Conservation (phyloP, 1,140 invertebrate species). For the Drosophila persimilis region DNA sequence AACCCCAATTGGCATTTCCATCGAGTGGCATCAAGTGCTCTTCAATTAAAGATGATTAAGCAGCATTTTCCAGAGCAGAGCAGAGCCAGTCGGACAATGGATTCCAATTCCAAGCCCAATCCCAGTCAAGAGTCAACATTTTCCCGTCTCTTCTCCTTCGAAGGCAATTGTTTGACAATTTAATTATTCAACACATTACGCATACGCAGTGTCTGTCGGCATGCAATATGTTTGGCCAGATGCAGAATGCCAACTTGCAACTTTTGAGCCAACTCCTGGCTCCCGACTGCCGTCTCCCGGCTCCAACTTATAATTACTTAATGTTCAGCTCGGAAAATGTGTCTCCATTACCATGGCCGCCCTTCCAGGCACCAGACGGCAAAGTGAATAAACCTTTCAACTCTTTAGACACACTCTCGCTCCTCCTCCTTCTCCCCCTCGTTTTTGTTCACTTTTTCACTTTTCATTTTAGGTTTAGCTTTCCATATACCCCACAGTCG, state of each 20-base stretch:
- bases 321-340: conserved; percentile 53
- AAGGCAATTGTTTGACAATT: conserved; percentile 75
- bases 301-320: conserved; percentile 77
- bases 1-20: conserved; percentile 22
- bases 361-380: conserved; percentile 16
- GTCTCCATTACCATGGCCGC: conserved; percentile 6
- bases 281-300: not conserved
- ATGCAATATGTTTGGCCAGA: conserved; percentile 45
- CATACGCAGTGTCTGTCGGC: conserved; percentile 52
- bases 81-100: conserved; percentile 38
- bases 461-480: conserved; percentile 6
- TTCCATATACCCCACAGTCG: conserved; percentile 15
- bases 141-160: conserved; percentile 22
- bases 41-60: conserved; percentile 63
- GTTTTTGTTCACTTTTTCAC: conserved; percentile 32
- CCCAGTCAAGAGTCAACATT: conserved; percentile 39
- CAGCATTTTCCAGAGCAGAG: conserved; percentile 11
- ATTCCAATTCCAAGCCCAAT: conserved; percentile 28
- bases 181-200: conserved; percentile 73
- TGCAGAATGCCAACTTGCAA: conserved; percentile 59
- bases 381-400: conserved; percentile 77
- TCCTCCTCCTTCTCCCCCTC: not conserved
- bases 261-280: conserved; percentile 55
- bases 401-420: conserved; percentile 58
- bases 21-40: conserved; percentile 57